These are phyloP conservation scores for Rhea pennata DNA, from an alignment of 2,113 vertebrate species.

Conservation along the genomic window DNA sequence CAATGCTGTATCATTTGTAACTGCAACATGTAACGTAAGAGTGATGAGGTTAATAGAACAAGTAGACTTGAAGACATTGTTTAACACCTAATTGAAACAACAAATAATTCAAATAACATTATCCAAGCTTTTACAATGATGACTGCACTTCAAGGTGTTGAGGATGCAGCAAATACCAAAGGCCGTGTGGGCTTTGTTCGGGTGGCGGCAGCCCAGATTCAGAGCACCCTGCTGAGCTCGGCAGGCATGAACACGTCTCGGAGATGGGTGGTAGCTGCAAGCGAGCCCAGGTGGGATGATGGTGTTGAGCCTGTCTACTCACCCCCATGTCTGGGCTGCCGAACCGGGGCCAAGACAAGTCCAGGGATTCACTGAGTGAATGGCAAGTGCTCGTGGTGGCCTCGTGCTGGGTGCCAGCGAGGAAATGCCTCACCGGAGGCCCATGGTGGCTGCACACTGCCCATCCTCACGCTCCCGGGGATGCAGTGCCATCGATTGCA, in stretches of 20 bases:
- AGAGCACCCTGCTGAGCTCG: fast-evolving
- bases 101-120: not conserved
- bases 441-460: not conserved
- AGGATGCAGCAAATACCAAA: fast-evolving
- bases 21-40: not conserved
- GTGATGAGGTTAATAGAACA: not conserved
- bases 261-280: not conserved
- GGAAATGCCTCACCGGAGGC: not conserved
- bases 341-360: fast-evolving
- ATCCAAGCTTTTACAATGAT: not conserved
- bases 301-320: not conserved
- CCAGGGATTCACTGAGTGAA: not conserved
- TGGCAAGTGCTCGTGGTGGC: not conserved
- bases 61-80: not conserved
- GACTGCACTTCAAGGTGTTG: not conserved
- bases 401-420: fast-evolving
- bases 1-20: fast-evolving
- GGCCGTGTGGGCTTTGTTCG: fast-evolving
- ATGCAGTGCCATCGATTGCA: not conserved
- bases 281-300: not conserved
- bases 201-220: not conserved
- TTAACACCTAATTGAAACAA: not conserved
- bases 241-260: fast-evolving
- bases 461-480: not conserved
- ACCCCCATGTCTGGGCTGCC: fast-evolving